Evolutionary conservation across 1,140 invertebrate species (phyloP), one percentile per base, ranked within the genome.

Genomic region (Drosophila willistoni): DNA sequence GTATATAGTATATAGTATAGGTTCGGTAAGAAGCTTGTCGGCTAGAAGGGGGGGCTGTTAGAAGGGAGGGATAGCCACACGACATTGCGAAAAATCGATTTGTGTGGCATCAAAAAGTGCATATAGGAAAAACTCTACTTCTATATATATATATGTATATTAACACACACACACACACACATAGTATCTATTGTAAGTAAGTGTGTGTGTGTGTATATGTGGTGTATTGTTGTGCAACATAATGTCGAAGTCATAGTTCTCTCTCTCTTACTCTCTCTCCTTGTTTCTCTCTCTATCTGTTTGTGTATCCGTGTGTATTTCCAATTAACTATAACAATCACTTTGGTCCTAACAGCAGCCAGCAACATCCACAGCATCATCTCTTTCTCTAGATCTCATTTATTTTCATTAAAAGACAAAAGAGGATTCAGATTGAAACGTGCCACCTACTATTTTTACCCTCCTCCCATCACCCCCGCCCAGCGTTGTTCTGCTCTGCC

Each of bases 61-160:
- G 63, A 74, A 62, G 2, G 17, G 33, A 59, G 56, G 56, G 17
- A 59, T 36, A 59, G 33, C 56, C 59, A 64, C 61, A 55, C 51
- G 64, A 44, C 61, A 55, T 39, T 78, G 76, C 76, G 76, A 78
- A 81, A 86, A 86, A 86, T 86, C 83, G 83, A 86, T 86, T 86
- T 87, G 83, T 87, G 83, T 86, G 83, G 76, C 83, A 86, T 86
- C 83, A 86, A 86, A 87, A 86, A 85, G 73, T 85, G 73, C 82
- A 85, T 77, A 77, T 83, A 79, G 65, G 70, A 57, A 67, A 39
- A 67, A 47, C 9, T 36, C 56, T 25, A 19, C 22, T 57, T 19
- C 67, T 57, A 57, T 14, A 42, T 34, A 64, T 25, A 51, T 7
- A 41, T 13, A 64, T 34, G 69, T 7, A 62, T 39, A 51, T 36